Evolutionary conservation across 2,797 vertebrate species (phyloP).

Genomic region (Poeciliopsis infans): DNA sequence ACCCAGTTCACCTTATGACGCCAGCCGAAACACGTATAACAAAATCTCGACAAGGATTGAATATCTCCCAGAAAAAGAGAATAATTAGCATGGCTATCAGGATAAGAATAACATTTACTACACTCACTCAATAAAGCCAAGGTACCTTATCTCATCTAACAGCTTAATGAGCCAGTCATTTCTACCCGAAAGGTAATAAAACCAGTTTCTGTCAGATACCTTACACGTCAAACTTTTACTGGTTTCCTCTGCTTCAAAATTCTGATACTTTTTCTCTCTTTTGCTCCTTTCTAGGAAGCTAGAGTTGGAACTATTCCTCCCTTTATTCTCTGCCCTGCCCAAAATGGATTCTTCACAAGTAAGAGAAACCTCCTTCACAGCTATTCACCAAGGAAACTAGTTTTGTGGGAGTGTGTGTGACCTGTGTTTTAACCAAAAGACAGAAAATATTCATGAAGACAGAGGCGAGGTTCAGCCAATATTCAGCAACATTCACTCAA

Average conservation of each 20-base stretch:
- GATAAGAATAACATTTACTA: background rate
- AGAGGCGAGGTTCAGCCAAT: background rate
- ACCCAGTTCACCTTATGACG: background rate
- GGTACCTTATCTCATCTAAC: slow-evolving; percentile 37
- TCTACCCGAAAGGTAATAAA: slow-evolving; percentile 38
- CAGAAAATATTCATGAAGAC: background rate
- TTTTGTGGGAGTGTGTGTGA: slow-evolving; percentile 11
- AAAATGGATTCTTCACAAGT: slow-evolving; percentile 61
- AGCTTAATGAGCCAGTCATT: slow-evolving; percentile 38
- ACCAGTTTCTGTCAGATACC: slow-evolving; percentile 30
- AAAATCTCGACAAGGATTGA: background rate
- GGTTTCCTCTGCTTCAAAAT: slow-evolving; percentile 35
- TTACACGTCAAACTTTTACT: slow-evolving; percentile 42
- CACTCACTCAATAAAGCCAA: background rate
- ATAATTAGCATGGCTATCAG: background rate
- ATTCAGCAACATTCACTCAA: background rate
- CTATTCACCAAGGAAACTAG: slow-evolving; percentile 42
- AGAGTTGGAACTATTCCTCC: slow-evolving; percentile 43
- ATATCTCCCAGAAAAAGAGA: background rate
- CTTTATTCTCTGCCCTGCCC: slow-evolving; percentile 40
- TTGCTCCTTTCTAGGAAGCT: slow-evolving; percentile 23
- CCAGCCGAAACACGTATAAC: background rate
- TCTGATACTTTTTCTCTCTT: slow-evolving; percentile 41
- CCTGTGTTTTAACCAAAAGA: background rate
- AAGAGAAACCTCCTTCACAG: slow-evolving; percentile 45